These are phyloP conservation scores for Heliconius hortense DNA, from an alignment of 2,888 invertebrate genomes.

Conservation along the genomic window DNA sequence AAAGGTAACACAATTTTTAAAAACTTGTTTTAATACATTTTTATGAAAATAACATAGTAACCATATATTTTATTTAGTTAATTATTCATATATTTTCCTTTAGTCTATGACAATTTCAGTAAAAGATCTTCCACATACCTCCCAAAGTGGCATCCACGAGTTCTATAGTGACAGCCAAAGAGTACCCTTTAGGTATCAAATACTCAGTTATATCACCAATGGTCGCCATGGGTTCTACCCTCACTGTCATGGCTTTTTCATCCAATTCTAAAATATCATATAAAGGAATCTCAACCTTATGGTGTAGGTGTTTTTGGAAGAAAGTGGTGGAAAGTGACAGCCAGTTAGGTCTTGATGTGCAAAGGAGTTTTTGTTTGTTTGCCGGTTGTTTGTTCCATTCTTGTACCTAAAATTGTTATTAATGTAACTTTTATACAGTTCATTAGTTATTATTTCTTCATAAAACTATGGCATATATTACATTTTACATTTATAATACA, in stretches of 20 bases:
- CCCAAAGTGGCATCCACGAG: conserved; percentile 86
- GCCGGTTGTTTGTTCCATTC: conserved; percentile 77
- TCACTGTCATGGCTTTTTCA: conserved; percentile 79
- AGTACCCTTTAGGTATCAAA: conserved; percentile 85
- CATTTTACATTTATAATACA: no score
- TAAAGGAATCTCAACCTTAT: conserved; percentile 83
- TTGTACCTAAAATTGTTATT: conserved; percentile 62
- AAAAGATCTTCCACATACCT: conserved; percentile 54
- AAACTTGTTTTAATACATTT: no score
- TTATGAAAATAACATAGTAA: no score
- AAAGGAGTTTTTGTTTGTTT: conserved; percentile 77
- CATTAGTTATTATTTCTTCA: not conserved
- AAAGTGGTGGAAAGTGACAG: conserved; percentile 85
- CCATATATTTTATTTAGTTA: not conserved
- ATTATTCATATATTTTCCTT: not conserved
- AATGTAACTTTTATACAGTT: not conserved
- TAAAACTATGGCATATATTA: not conserved
- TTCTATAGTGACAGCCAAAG: conserved; percentile 86
- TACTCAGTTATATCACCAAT: conserved; percentile 85
- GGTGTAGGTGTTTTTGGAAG: conserved; percentile 84
- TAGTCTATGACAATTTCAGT: not conserved
- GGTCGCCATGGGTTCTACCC: conserved; percentile 86
- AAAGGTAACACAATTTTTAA: no score
- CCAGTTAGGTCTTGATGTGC: conserved; percentile 87
- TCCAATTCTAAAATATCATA: conserved; percentile 84